Evolutionary conservation across 2,888 invertebrate species (phyloP).

Genomic region (Suillia variegata): DNA sequence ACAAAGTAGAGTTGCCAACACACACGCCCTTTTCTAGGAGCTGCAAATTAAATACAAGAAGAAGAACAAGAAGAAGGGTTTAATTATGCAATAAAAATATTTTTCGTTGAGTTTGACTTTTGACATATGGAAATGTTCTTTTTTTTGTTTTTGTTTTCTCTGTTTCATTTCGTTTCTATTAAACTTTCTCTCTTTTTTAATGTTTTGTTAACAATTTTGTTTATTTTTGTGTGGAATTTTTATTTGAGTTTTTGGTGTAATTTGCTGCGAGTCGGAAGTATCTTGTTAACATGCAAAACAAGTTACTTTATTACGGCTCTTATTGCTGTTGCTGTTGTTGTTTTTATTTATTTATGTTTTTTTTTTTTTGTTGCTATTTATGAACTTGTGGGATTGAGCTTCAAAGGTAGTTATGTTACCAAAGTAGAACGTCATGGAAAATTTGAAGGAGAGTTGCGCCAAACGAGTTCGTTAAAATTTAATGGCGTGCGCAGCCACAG

Average conservation of each 20-base stretch:
- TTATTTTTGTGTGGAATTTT: slow-evolving; percentile 22
- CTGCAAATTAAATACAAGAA: not conserved
- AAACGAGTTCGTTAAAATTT: not conserved
- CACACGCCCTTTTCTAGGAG: not conserved
- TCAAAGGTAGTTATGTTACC: not conserved
- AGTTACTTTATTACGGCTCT: slow-evolving; percentile 36
- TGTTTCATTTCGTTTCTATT: not conserved
- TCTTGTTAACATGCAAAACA: slow-evolving; percentile 56
- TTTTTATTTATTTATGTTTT: too few species aligned
- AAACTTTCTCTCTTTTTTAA: not conserved
- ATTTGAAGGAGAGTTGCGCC: not conserved
- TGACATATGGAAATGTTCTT: slow-evolving; percentile 43
- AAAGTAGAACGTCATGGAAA: not conserved
- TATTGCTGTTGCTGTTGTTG: too few species aligned
- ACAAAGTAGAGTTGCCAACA: too few species aligned
- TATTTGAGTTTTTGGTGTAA: slow-evolving; percentile 13
- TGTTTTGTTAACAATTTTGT: slow-evolving; percentile 16
- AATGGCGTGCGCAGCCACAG: not conserved
- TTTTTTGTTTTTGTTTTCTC: not conserved
- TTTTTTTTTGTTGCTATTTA: too few species aligned
- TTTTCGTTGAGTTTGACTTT: slow-evolving; percentile 30
- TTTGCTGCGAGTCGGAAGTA: slow-evolving; percentile 46
- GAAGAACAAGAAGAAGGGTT: too few species aligned
- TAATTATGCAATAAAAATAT: slow-evolving; percentile 49
- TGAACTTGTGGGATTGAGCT: not conserved